Conservation (phyloP, 2,888 invertebrate species). For the Brachycybe producta region DNA sequence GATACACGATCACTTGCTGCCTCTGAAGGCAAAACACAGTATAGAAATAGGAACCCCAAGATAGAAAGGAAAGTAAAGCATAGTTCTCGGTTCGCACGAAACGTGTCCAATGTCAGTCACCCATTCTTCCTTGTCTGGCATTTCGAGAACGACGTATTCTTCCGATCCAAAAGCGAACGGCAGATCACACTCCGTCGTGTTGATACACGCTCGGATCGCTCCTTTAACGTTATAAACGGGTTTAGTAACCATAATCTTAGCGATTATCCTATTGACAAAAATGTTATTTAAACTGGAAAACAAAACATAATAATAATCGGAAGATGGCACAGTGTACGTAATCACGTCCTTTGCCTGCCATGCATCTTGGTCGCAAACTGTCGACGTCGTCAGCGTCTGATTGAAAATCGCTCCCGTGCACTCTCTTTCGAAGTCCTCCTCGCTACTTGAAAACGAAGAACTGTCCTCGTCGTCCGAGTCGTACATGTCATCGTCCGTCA, state of each 20-base stretch:
- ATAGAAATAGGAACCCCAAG: conserved; percentile 57
- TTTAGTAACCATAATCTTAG: conserved; percentile 55
- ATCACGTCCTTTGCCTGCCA: conserved; percentile 22
- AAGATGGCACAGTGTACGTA: conserved; percentile 48
- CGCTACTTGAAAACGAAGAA: conserved; percentile 62
- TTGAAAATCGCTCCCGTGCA: conserved; percentile 50
- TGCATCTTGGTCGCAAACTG: conserved; percentile 36
- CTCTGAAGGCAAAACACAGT: conserved; percentile 50
- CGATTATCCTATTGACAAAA: conserved; percentile 48
- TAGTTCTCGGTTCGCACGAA: conserved; percentile 58
- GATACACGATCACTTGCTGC: conserved; percentile 14
- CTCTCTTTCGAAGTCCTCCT: conserved; percentile 56
- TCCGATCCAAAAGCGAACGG: conserved; percentile 53
- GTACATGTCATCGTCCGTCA: conserved; percentile 15
- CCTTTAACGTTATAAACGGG: conserved; percentile 54
- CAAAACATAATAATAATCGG: conserved; percentile 70
- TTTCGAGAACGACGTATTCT: conserved; percentile 45
- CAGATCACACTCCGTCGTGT: conserved; percentile 50
- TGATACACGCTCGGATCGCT: conserved; percentile 47
- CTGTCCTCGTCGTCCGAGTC: conserved; percentile 38
- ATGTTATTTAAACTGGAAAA: conserved; percentile 67
- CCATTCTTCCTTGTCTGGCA: conserved; percentile 50
- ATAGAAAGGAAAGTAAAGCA: conserved; percentile 53
- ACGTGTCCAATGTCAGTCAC: conserved; percentile 59
- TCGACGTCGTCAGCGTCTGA: conserved; percentile 52